Base-by-base conservation (phyloP, 2,888 invertebrate genomes). In the Theristus sp. region DNA sequence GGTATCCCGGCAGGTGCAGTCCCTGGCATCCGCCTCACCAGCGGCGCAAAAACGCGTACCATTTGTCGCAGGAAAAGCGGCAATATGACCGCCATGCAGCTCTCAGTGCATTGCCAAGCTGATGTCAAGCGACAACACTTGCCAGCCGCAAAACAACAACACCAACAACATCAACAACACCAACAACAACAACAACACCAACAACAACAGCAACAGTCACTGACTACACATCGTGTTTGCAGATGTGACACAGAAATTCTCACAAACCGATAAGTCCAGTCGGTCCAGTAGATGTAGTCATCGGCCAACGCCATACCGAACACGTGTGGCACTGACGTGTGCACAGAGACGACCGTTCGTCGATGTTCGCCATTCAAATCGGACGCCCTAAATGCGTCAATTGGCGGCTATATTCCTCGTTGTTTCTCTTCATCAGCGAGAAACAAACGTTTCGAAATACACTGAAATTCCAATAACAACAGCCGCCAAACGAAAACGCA, bases 221-320 rank as follows among this genome's bases (percentile, higher is more conserved):
- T 38, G 38, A 13, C 17, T 38, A 38, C 6, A 38, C 38, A 17
- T 38, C 17, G 38, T n/a, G 38, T 17, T 38, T 13, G 17, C 38
- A 17, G 6, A 13, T 38, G 17, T 13, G 17, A 38, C 38, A 38
- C 6, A 38, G 38, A 17, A 38, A 38, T 38, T 17, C 13, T 13
- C 10, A 29, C 29, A 20, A 13, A 56, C 20, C 68, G 64, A 58
- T 69, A 68, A 6, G 69, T 94, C 96, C 96, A 98, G 74, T 98
- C 96, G 1, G 93, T 91, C 91, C 93, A 98, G 77, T 86, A 96
- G 52, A 81, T 69, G 68, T 81, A 84, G 69, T 93, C 90, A 70
- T 93, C 94, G 73, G 96, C 93, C 0, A 94, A 80, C 10, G 87
- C 84, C 28, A 96, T 78, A 0, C 93, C 93, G 71, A 93, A 96